Percentiles rank a stretch among this genome's conserved stretches.
Conservation (phyloP, 2,113 vertebrate species). For the Rynchops niger region DNA sequence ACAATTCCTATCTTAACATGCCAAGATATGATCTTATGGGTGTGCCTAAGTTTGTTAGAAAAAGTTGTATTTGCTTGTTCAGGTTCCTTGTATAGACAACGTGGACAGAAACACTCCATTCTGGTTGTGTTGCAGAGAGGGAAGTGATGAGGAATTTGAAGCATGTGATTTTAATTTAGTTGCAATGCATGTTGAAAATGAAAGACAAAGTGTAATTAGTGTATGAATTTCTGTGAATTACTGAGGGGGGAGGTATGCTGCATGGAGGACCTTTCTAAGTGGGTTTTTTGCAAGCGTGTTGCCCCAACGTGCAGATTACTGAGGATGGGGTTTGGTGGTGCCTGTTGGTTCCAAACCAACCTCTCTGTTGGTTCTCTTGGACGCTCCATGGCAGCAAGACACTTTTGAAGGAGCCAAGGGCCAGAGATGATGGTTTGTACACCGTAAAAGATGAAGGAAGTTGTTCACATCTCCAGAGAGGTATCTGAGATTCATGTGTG, state of each 20-base stretch:
- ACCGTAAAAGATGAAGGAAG: neutral
- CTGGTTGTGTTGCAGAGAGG: neutral
- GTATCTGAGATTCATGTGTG: neutral
- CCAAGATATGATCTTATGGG: neutral
- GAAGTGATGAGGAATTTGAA: neutral
- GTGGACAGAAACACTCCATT: neutral
- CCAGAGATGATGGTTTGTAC: neutral
- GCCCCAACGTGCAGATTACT: rapidly evolving
- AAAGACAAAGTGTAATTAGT: neutral
- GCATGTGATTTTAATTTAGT: neutral
- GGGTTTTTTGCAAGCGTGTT: neutral
- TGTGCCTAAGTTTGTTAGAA: neutral
- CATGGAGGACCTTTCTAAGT: neutral
- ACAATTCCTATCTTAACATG: neutral
- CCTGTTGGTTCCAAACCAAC: too few species aligned
- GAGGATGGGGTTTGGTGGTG: neutral
- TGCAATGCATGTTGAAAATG: neutral
- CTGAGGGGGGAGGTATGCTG: neutral
- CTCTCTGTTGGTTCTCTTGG: neutral
- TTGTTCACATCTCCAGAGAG: rapidly evolving
- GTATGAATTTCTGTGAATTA: neutral
- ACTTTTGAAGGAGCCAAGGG: neutral
- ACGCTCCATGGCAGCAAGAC: neutral
- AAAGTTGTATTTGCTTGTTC: neutral
- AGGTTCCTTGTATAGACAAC: neutral